Percentiles rank a stretch among this genome's conserved stretches.
Conservation (phyloP, 2,113 vertebrate species). For the Nymphicus hollandicus region DNA sequence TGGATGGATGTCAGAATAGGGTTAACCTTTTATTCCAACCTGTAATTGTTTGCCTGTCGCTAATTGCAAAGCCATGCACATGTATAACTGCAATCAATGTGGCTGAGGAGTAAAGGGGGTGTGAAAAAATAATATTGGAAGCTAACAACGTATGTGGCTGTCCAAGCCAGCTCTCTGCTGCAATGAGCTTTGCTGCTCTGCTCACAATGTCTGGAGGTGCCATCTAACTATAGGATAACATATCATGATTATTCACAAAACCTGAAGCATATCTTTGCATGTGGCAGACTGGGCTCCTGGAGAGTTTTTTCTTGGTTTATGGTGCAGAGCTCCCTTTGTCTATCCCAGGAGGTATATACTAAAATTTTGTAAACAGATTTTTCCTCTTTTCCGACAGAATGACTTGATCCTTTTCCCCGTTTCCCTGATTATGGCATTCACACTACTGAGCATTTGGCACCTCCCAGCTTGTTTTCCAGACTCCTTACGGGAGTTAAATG, state of each 20-base stretch:
- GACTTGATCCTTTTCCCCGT: neutral
- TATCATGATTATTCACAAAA: fast-evolving
- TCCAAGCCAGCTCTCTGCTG: neutral
- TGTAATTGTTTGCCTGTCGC: neutral
- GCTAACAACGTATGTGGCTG: fast-evolving
- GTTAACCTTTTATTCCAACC: constrained; percentile 7
- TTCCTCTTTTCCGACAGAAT: neutral
- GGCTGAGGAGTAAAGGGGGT: neutral
- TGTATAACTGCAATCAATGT: neutral
- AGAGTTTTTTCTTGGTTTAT: neutral
- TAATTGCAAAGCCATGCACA: neutral
- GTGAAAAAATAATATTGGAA: neutral
- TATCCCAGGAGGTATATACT: neutral
- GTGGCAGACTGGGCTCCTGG: neutral
- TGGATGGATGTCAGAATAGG: neutral
- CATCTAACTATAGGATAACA: no score
- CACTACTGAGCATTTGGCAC: neutral
- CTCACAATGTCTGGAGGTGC: neutral
- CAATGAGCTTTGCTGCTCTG: neutral
- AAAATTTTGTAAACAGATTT: neutral
- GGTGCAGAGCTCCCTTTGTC: neutral
- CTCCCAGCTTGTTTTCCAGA: neutral
- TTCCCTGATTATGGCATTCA: no score
- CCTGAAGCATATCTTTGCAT: neutral
- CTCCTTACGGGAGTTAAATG: fast-evolving